Conservation (phyloP, 2,888 invertebrate genomes). For the Pemphredon lugubris region DNA sequence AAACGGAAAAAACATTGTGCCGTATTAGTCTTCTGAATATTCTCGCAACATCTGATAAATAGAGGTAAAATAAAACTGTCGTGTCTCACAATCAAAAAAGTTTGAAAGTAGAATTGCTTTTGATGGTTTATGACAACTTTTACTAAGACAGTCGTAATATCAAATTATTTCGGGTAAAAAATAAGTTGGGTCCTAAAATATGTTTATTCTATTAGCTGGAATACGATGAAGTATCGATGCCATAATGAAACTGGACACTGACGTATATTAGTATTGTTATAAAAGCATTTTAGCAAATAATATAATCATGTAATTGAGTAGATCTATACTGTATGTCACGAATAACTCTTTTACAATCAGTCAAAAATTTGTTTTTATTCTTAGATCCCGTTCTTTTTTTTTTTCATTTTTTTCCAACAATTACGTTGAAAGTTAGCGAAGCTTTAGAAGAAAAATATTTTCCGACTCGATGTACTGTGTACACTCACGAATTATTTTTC, state of each 20-base stretch:
- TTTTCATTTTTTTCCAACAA: constrained; percentile 39
- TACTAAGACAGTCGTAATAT: constrained; percentile 8
- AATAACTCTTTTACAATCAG: constrained; percentile 58
- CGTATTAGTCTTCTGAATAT: too few relatives aligned
- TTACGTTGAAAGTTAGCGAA: constrained; percentile 50
- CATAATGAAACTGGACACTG: constrained; percentile 61
- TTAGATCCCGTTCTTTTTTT: constrained; percentile 39
- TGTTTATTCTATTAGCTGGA: constrained; percentile 40
- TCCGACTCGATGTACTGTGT: constrained; percentile 44
- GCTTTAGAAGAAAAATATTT: constrained; percentile 58
- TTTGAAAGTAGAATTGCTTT: not conserved
- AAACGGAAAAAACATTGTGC: not conserved
- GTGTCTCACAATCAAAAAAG: too few relatives aligned
- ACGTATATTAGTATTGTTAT: constrained; percentile 53
- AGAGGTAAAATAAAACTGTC: too few relatives aligned
- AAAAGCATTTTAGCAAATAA: constrained; percentile 61
- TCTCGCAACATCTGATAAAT: too few relatives aligned
- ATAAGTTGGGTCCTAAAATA: constrained; percentile 35
- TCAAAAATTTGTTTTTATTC: constrained; percentile 56
- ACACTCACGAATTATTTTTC: constrained; percentile 42
- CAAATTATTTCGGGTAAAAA: constrained; percentile 17
- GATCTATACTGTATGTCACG: constrained; percentile 47
- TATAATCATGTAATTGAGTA: constrained; percentile 48
- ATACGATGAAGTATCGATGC: constrained; percentile 34
- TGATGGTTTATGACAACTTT: constrained; percentile 21